These are phyloP conservation scores for Malaclemys terrapin DNA, from an alignment of 2,113 vertebrate species.

Conservation along the genomic window DNA sequence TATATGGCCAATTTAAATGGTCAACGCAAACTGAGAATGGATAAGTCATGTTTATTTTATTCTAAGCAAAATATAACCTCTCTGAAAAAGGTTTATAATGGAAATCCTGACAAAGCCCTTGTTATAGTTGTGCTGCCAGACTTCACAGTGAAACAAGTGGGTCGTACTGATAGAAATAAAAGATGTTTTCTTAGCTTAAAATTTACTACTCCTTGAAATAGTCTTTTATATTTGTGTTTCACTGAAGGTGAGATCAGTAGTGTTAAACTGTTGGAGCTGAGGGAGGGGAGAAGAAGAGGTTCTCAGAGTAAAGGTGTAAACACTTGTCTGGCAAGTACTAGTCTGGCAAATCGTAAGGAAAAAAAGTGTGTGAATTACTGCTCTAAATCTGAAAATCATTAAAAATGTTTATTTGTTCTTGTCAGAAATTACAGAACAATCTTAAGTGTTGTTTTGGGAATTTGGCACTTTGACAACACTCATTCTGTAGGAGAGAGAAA, in stretches of 20 bases:
- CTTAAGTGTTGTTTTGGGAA: slow-evolving; percentile 35
- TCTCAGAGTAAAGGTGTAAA: slow-evolving; percentile 49
- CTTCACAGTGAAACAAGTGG: slow-evolving; percentile 45
- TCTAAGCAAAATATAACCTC: not conserved
- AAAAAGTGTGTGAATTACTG: slow-evolving; percentile 70
- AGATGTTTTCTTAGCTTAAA: slow-evolving; percentile 66
- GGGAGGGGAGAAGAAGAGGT: not conserved
- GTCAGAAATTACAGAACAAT: slow-evolving; percentile 66
- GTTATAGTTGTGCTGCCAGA: not conserved
- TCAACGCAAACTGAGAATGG: not conserved
- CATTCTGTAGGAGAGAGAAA: slow-evolving; percentile 25
- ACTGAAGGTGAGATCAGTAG: slow-evolving; percentile 48
- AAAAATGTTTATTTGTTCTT: slow-evolving; percentile 69
- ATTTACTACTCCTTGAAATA: slow-evolving; percentile 46
- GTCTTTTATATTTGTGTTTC: slow-evolving; percentile 59
- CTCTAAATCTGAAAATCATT: slow-evolving; percentile 76
- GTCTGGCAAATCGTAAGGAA: slow-evolving; percentile 76
- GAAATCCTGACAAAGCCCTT: not conserved
- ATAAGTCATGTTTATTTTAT: accelerated
- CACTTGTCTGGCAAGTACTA: slow-evolving; percentile 38
- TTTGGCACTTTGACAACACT: slow-evolving; percentile 18
- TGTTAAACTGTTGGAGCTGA: not conserved
- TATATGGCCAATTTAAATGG: not conserved
- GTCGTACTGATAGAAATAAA: slow-evolving; percentile 46
- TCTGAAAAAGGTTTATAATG: not conserved